Evolutionary conservation across 2,888 invertebrate genomes (phyloP).

Genomic region (Smittia aterrima): DNA sequence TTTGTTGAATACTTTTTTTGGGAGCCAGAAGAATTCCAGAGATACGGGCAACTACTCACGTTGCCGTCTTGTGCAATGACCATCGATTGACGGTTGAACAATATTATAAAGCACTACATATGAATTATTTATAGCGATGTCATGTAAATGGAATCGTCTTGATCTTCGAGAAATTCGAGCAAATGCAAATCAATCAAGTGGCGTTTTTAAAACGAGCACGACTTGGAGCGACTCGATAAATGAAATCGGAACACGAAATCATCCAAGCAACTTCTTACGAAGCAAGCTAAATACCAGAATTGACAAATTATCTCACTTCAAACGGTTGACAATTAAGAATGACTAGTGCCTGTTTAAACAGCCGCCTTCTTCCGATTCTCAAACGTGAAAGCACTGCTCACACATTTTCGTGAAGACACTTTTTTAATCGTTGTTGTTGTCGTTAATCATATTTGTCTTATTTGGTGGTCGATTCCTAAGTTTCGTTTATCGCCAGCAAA

Average conservation of each 20-base stretch:
- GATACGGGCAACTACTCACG: not conserved
- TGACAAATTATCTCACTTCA: slow-evolving; percentile 35
- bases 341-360: slow-evolving; percentile 32
- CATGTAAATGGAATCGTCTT: not conserved
- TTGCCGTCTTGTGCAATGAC: not conserved
- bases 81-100: not conserved
- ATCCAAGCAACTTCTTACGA: too few species aligned
- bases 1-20: too few species aligned
- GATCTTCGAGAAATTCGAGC: not conserved
- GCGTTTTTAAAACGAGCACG: not conserved
- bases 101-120: not conserved
- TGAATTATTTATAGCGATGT: not conserved
- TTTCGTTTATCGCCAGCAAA: not conserved
- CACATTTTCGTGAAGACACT: not conserved
- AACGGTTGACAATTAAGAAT: slow-evolving; percentile 38
- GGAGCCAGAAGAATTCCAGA: not conserved
- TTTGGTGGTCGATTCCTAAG: slow-evolving; percentile 31
- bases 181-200: slow-evolving; percentile 32
- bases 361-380: slow-evolving; percentile 37
- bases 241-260: too few species aligned
- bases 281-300: not conserved
- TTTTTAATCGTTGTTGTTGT: slow-evolving; percentile 11
- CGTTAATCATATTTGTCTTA: slow-evolving; percentile 11
- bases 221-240: not conserved
- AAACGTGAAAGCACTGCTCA: not conserved